A percentile compares a stretch with the other conserved stretches of the same genome.
Evolutionary conservation across 2,113 vertebrate genomes (phyloP).

Genomic region (Macrotis lagotis): DNA sequence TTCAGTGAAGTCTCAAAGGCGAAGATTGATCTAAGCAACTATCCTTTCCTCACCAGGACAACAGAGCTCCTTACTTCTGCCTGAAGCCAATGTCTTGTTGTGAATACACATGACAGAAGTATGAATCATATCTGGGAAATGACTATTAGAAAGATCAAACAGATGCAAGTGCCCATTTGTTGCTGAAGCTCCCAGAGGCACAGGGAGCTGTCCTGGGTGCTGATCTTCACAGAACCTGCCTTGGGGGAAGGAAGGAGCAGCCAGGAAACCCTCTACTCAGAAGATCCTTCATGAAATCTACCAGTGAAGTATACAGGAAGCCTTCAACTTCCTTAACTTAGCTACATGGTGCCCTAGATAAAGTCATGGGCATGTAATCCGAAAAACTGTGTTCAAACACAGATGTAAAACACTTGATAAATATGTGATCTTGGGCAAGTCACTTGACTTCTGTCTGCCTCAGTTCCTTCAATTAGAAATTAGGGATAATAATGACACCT

Average conservation of each 20-base stretch:
- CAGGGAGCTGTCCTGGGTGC: neutral
- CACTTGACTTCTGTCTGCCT: neutral
- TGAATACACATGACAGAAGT: neutral
- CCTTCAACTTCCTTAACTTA: neutral
- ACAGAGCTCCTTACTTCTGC: neutral
- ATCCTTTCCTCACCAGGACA: neutral
- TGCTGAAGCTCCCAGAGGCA: neutral
- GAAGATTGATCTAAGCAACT: fast-evolving
- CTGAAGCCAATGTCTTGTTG: neutral
- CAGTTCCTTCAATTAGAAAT: neutral
- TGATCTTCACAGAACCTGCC: neutral
- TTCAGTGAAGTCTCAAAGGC: neutral
- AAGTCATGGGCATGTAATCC: neutral
- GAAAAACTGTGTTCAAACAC: neutral
- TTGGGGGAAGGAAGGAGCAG: neutral
- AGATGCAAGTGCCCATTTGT: neutral
- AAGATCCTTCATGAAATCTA: neutral
- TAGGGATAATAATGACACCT: neutral
- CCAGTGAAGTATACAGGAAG: neutral
- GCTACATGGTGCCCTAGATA: neutral
- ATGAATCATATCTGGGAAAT: neutral
- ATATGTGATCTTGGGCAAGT: neutral
- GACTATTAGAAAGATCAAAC: neutral
- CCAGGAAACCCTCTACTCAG: neutral
- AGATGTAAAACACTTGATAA: neutral